Evolutionary conservation across 2,797 vertebrate genomes (phyloP), one percentile per base, ranked within the genome.

Genomic region (Pitangus sulphuratus): DNA sequence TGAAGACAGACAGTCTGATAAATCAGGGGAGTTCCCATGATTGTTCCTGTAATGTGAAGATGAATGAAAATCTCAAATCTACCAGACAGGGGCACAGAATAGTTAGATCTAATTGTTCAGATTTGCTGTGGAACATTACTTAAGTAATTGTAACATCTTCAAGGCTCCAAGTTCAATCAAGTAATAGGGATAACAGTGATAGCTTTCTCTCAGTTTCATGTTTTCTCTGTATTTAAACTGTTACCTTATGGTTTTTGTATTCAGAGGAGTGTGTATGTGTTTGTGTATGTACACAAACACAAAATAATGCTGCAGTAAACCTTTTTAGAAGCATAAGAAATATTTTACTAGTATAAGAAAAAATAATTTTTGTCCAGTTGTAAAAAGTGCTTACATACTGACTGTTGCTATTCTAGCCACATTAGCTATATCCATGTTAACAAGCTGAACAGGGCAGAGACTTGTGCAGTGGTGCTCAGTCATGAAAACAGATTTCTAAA

Each of bases 51-150:
- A 35, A 77, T 45, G 62, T 40, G 11, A 4, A 85, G 26, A 22
- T 44, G 28, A 83, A 48, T 31, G 3, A 45, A 84, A 72, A 84
- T 31, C 33, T 78, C 47, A 60, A 69, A 53, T 62, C 26, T 15
- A 60, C 11, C 17, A 35, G 40, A 39, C 0, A n/a, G 4, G 1
- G 44, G 37, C 9, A 13, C 8, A 60, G 15, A 84, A 56, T 15
- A 50, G 6, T 40, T 61, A 51, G 15, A 20, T 83, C 22, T 44
- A 47, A 44, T 70, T 39, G 11, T 45, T 84, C 44, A 53, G 14
- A 56, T 66, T 84, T 90, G 6, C 5, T 86, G 22, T 68, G 60
- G 51, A 61, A 44, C 7, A n/a, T 3, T 17, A 30, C 1, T 21
- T n/a, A 79, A 40, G 6, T 44, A 37, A 37, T 3, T 69, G 9